These are phyloP conservation scores for Podarcis cretensis DNA, from an alignment of 2,113 vertebrate species.

Conservation along the genomic window DNA sequence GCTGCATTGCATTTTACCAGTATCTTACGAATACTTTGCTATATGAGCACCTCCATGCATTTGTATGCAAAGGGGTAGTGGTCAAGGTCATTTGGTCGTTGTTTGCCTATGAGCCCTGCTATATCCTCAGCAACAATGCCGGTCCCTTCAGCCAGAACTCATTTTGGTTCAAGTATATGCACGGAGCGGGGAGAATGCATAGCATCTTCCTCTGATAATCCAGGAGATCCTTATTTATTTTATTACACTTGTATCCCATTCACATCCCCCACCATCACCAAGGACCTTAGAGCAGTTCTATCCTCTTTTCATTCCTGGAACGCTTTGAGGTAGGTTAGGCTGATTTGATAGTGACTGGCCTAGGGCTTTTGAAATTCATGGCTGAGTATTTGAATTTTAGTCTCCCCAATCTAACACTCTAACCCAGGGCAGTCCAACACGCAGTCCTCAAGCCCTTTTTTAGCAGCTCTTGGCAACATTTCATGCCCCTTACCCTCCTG, in stretches of 20 bases:
- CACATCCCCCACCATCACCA: background rate
- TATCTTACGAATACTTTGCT: background rate
- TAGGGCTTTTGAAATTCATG: background rate
- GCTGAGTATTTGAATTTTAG: background rate
- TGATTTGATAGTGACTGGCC: background rate
- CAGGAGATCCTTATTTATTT: background rate
- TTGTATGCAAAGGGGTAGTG: background rate
- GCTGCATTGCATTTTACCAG: background rate
- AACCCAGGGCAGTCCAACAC: no score
- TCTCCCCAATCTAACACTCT: background rate
- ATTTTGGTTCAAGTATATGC: background rate
- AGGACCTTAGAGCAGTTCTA: background rate
- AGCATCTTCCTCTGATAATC: background rate
- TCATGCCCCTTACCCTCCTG: no score
- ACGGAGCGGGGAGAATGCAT: background rate
- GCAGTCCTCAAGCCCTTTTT: no score
- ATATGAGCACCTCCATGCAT: background rate
- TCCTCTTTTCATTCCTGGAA: background rate
- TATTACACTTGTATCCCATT: background rate
- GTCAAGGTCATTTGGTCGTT: background rate
- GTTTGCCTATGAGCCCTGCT: background rate
- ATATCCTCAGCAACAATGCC: background rate
- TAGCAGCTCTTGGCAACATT: no score
- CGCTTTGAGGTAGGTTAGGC: no score
- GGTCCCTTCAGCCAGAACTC: background rate